Percentiles rank a stretch among this genome's conserved stretches.
These are phyloP conservation scores for Sympetrum striolatum DNA, from an alignment of 2,888 invertebrate species.

Conservation along the genomic window DNA sequence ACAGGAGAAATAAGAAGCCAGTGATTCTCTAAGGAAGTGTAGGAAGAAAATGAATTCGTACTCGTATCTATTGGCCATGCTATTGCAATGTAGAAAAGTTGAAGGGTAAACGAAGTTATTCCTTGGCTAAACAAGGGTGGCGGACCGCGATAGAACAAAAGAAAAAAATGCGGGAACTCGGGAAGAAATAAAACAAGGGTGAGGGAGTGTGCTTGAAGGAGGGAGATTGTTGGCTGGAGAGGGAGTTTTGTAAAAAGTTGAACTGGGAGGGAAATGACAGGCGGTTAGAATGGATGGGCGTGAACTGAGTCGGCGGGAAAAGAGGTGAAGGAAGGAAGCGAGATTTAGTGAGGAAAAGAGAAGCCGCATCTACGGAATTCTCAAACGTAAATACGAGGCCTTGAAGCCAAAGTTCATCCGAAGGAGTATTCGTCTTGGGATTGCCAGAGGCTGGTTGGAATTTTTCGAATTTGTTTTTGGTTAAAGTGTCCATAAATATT, in stretches of 20 bases:
- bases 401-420: neutral
- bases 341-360: too few species aligned
- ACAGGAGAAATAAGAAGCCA: neutral
- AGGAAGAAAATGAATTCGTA: neutral
- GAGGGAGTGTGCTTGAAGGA: neutral
- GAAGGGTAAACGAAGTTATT: conserved; percentile 7
- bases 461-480: neutral
- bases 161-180: neutral
- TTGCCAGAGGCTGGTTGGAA: neutral
- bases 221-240: neutral
- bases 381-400: neutral
- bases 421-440: neutral
- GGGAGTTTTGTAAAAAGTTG: neutral
- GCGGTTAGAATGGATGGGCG: neutral
- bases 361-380: neutral
- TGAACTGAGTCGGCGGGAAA: neutral
- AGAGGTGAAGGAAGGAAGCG: neutral
- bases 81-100: neutral
- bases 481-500: neutral
- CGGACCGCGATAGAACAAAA: conserved; percentile 24
- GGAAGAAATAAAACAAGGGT: neutral
- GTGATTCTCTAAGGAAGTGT: neutral
- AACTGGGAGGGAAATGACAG: neutral
- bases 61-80: neutral
- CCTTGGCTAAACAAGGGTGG: conserved; percentile 25